phyloP scores from a whole-genome alignment of 2,888 invertebrate species.

The Nomada fabriciana region DNA sequence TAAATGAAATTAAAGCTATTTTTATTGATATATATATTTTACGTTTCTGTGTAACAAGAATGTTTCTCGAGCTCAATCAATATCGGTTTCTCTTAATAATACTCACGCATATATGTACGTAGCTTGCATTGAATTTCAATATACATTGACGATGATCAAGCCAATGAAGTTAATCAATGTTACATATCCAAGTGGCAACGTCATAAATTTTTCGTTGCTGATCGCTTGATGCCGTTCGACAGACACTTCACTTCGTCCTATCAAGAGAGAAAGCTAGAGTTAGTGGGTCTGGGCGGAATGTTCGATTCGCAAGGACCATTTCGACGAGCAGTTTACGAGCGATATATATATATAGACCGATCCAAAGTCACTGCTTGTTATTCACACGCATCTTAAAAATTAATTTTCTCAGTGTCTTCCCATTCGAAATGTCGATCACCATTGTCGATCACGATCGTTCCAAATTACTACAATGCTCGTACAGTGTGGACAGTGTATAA shows the following conservation, averaged over 20 bases:
- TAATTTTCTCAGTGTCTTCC: slow-evolving; percentile 35
- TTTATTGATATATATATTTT: too few relatives aligned
- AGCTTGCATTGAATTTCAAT: slow-evolving; percentile 7
- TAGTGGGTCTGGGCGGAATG: neutral
- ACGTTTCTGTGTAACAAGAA: neutral
- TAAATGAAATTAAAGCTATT: neutral
- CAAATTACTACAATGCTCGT: slow-evolving; percentile 52
- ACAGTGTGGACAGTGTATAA: slow-evolving; percentile 60
- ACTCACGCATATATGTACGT: neutral
- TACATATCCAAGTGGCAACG: slow-evolving; percentile 30
- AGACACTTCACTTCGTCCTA: slow-evolving; percentile 43
- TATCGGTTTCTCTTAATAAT: slow-evolving; percentile 8
- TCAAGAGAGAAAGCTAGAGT: neutral
- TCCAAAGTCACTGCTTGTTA: slow-evolving; percentile 30
- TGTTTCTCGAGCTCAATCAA: neutral
- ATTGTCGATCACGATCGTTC: slow-evolving; percentile 63
- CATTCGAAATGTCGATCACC: slow-evolving; percentile 31
- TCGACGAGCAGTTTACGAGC: slow-evolving; percentile 33
- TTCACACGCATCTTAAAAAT: neutral
- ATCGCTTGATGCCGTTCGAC: slow-evolving; percentile 46
- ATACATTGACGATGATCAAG: slow-evolving; percentile 3
- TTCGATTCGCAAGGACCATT: slow-evolving; percentile 15
- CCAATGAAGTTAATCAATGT: slow-evolving; percentile 45
- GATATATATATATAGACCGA: slow-evolving; percentile 1
- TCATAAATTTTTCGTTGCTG: slow-evolving; percentile 55